Evolutionary conservation across 2,113 vertebrate genomes (phyloP).

Genomic region (Paraplagusia blochii): DNA sequence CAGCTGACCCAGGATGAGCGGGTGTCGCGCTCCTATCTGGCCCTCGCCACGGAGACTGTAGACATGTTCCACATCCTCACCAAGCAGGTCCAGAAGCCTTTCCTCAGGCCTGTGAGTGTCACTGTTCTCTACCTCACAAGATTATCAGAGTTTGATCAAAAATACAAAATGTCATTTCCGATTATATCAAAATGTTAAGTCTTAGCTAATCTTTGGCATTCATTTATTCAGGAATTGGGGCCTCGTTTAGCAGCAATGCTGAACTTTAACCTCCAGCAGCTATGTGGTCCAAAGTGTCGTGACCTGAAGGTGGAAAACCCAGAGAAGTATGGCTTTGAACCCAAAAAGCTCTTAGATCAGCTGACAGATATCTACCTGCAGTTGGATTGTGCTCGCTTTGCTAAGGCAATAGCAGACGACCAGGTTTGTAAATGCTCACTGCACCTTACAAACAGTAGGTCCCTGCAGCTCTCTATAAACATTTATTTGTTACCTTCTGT

Average conservation of each 20-base stretch:
- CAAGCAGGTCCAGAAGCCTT: slow-evolving; percentile 99
- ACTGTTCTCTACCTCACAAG: neutral
- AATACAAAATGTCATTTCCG: too few relatives aligned
- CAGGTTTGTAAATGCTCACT: slow-evolving; percentile 79
- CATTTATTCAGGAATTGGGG: slow-evolving; percentile 85
- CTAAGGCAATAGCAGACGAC: slow-evolving; percentile 97
- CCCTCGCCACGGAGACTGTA: slow-evolving; percentile 95
- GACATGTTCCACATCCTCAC: slow-evolving; percentile 99
- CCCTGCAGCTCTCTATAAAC: neutral
- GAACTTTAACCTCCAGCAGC: slow-evolving; percentile 97
- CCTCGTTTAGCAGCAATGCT: slow-evolving; percentile 96
- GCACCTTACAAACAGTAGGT: neutral
- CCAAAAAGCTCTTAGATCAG: slow-evolving; percentile 98
- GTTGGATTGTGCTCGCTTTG: slow-evolving; percentile 94
- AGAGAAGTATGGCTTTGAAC: slow-evolving; percentile 98
- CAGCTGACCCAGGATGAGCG: slow-evolving; percentile 97
- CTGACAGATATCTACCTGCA: slow-evolving; percentile 98
- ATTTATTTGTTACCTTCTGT: neutral
- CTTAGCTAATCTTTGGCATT: neutral
- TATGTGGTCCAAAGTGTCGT: slow-evolving; percentile 97
- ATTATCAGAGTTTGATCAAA: neutral
- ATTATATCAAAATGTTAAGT: neutral
- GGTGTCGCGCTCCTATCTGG: slow-evolving; percentile 94
- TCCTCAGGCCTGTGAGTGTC: slow-evolving; percentile 93
- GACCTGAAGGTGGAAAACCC: slow-evolving; percentile 99